Base-by-base conservation (phyloP, 1,140 invertebrate genomes). In the Homalodisca vitripennis region DNA sequence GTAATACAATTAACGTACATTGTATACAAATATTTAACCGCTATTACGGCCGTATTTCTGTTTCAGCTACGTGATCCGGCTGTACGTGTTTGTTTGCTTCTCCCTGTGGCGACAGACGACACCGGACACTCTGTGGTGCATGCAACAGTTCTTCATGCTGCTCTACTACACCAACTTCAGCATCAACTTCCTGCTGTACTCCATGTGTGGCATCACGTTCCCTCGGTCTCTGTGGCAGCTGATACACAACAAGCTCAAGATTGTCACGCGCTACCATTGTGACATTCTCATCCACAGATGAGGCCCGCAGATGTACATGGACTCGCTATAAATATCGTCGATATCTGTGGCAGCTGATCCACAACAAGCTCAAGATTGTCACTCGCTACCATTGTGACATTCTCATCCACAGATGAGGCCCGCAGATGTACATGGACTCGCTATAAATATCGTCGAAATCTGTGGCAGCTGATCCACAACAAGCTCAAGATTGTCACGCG, bases 161-260 rank as follows among this genome's bases (percentile, higher is more conserved):
- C 77, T 85, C 0, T 85, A 84, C 71, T 86, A 86, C 74, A 86
- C 84, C 2, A 84, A 86, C 73, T 86, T 86, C 76, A 84, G 83
- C 75, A 84, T 85, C 68, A 85, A 86, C 75, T 86, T 86, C 72
- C 76, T 85, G 2, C 75, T 86, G 2, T 86, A 86, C 73, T 82
- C 82, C 0, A 83, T 84, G 79, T 85, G 82, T 71, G 84, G 84
- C 1, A 80, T 82, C 47, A 84, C 84, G 3, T 85, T 86, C 75
- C 78, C 84, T 24, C 78, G 82, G 26, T 85, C 83, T 72, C 74
- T 85, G 17, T 79, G 80, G 67, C 83, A 84, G 72, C 75, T 85
- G 20, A 60, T 85, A 10, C 78, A 80, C 3, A 83, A 83, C 57
- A 70, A 77, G 14, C 67, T 80, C 17, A 82, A 81, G 71, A 78